Evolutionary conservation across 2,888 invertebrate species (phyloP).

Genomic region (Drosophila kokeensis): DNA sequence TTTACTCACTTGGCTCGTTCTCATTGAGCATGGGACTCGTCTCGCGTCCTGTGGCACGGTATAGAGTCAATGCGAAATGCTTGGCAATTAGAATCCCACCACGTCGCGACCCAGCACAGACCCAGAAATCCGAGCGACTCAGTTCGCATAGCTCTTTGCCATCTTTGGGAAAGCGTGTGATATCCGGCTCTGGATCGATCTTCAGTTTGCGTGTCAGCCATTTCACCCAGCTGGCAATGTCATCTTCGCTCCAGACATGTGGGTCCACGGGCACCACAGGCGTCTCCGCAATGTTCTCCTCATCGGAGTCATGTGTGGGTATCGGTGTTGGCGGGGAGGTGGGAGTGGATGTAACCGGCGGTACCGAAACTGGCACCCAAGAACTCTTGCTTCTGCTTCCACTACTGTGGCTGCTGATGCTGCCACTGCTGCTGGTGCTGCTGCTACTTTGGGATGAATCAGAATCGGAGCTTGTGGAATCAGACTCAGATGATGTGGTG

Average conservation of each 20-base stretch:
- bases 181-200: conserved; percentile 86
- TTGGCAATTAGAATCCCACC: conserved; percentile 87
- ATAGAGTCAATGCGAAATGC: conserved; percentile 87
- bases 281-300: conserved; percentile 48
- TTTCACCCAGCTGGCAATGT: conserved; percentile 88
- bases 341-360: conserved; percentile 2
- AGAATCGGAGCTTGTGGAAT: conserved; percentile 37
- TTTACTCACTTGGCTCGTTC: conserved; percentile 85
- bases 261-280: conserved; percentile 86
- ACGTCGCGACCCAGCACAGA: conserved; percentile 85
- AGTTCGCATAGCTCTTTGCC: conserved; percentile 87
- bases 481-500: conserved; percentile 43
- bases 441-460: conserved; percentile 29
- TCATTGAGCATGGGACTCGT: conserved; percentile 87
- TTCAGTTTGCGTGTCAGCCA: conserved; percentile 88
- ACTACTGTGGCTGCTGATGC: conserved; percentile 23
- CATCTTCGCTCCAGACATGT: conserved; percentile 87
- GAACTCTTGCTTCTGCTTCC: conserved; percentile 14
- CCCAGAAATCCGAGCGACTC: conserved; percentile 88
- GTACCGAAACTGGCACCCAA: conserved; percentile 5
- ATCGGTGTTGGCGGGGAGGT: conserved; percentile 33
- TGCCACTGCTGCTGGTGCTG: conserved; percentile 16
- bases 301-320: conserved; percentile 32
- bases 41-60: conserved; percentile 87
- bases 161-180: conserved; percentile 86